A percentile compares a stretch with the other conserved stretches of the same genome.
These are phyloP conservation scores for Hemicrepidius hirtus DNA, from an alignment of 2,888 invertebrate species.

Conservation along the genomic window DNA sequence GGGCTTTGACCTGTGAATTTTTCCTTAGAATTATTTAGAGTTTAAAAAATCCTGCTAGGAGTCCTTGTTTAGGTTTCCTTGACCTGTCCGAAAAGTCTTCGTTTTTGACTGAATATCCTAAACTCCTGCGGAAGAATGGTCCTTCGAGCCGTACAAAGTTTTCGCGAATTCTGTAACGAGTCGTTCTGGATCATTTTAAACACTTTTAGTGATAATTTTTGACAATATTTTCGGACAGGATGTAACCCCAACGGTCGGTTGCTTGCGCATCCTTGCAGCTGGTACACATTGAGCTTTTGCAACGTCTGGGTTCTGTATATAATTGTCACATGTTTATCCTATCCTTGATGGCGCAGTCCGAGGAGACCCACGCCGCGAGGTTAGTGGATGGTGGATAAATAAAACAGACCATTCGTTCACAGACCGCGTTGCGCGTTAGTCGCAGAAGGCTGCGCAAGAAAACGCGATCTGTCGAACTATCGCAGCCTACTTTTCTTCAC, in stretches of 20 bases:
- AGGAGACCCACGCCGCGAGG: constrained; percentile 41
- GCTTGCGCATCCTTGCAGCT: neutral
- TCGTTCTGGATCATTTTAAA: no score
- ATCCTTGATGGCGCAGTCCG: constrained; percentile 43
- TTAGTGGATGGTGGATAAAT: constrained; percentile 46
- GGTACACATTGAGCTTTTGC: constrained; percentile 26
- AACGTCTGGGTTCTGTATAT: constrained; percentile 38
- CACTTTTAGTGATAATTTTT: no score
- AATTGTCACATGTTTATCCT: constrained; percentile 48
- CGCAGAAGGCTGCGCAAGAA: constrained; percentile 42
- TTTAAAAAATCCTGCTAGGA: no score
- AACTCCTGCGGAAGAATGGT: no score
- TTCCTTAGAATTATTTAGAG: no score
- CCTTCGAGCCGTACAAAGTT: no score
- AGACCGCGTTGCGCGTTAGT: constrained; percentile 46
- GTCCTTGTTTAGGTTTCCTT: no score
- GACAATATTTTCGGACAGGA: neutral
- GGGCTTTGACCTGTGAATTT: no score
- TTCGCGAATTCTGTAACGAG: no score
- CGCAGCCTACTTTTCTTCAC: constrained; percentile 21
- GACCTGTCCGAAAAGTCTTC: no score
- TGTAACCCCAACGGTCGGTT: neutral
- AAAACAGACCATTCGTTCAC: constrained; percentile 47
- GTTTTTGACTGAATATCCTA: no score
- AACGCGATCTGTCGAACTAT: constrained; percentile 18